Evolutionary conservation across 30 jellyfish, hydroid and myxozoan species (phyloP).

Genomic region (Hydractinia echinata): DNA sequence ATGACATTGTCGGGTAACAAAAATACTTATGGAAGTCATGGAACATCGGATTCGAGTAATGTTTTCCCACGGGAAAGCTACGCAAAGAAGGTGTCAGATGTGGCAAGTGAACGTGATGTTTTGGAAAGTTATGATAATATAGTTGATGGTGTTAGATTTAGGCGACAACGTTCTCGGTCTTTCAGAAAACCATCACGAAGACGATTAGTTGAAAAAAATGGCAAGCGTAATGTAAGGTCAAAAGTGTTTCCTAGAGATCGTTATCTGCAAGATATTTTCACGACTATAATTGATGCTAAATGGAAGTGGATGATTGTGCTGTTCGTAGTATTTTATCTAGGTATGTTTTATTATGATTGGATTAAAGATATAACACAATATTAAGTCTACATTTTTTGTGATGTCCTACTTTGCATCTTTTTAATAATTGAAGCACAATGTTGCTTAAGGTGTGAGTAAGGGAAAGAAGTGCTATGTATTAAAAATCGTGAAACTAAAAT

Average conservation of each 20-base stretch:
- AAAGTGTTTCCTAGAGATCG: slow-evolving; percentile 62
- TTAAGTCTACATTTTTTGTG: too few species aligned
- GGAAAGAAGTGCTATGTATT: too few species aligned
- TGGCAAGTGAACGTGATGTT: background rate
- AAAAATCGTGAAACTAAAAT: too few species aligned
- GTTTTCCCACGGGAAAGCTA: too few species aligned
- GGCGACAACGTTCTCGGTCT: slow-evolving; percentile 13
- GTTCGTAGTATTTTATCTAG: slow-evolving; percentile 51
- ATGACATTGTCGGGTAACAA: too few species aligned
- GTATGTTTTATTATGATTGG: background rate
- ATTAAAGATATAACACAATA: too few species aligned
- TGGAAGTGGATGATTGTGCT: slow-evolving; percentile 87
- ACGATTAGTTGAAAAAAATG: slow-evolving; percentile 81
- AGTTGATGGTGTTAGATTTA: background rate
- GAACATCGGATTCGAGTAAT: too few species aligned
- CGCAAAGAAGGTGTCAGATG: too few species aligned
- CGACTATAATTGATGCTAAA: slow-evolving; percentile 86
- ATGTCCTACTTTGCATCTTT: too few species aligned
- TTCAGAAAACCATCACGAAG: slow-evolving; percentile 7
- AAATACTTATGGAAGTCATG: too few species aligned
- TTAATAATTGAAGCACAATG: too few species aligned
- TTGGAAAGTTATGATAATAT: background rate
- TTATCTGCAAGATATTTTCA: slow-evolving; percentile 69
- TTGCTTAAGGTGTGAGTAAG: too few species aligned
- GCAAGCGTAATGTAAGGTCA: slow-evolving; percentile 80